Evolutionary conservation across 2,113 vertebrate genomes (phyloP), one percentile per base, ranked within the genome.

Genomic region (Pomatostomus ruficeps): DNA sequence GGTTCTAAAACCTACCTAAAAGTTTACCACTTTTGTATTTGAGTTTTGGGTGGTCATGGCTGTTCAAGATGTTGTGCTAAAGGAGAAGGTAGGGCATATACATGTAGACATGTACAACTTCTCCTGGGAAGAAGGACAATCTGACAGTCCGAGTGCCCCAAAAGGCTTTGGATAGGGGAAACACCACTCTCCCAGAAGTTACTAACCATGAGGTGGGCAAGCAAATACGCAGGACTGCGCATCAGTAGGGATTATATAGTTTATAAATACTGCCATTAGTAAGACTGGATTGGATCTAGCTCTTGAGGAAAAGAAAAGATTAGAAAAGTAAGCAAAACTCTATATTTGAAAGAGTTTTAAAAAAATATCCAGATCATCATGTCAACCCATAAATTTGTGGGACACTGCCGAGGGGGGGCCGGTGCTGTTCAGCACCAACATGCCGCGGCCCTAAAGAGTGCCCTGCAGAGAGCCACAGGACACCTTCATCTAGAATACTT

Each of bases 71-170:
- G 35, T 26, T 65, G 22, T 79, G 29, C 55, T 26, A 66, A 77
- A 82, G 58, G 54, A 87, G 38, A 36, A 68, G 28, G 29, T 22
- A 54, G 21, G 51, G 18, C 28, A 25, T n/a, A 12, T 28, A 23
- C 18, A 14, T 2, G 23, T 8, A 40, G 46, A 29, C 4, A 14
- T 25, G 10, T 29, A 17, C 0, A 3, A 18, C 23, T 67, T n/a
- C 29, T 63, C 26, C 48, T 62, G 18, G 52, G 16, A 63, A 28
- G 24, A 79, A 75, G 28, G 63, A 42, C 1, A 2, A 10, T 46
- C 51, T 31, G 42, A 46, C 14, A 29, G 23, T 23, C 19, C 46
- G 40, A 88, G 21, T 35, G 10, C 20, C 35, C 11, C 61, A 57
- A 63, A 71, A 61, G 23, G 21, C 12, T 63, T 85, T 55, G 24